These are phyloP conservation scores for Trichonephila inaurata DNA, from an alignment of 1,140 invertebrate species.

Conservation along the genomic window DNA sequence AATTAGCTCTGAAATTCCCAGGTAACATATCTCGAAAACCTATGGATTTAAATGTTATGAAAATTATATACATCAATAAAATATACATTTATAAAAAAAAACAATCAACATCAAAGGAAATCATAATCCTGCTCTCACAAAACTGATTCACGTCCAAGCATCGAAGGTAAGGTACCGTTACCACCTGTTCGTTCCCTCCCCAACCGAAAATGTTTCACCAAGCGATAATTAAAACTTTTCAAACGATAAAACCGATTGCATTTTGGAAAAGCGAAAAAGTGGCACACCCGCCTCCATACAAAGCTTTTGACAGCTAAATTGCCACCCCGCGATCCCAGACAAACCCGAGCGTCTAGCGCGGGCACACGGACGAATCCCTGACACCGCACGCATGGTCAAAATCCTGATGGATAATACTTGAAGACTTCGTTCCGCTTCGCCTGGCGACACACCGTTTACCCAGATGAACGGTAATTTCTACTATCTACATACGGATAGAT, in stretches of 20 bases:
- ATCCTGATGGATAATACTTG: conserved; percentile 68
- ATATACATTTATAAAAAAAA: too few species aligned
- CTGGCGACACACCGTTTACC: conserved; percentile 70
- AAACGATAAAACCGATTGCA: conserved; percentile 13
- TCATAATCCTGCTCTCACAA: too few species aligned
- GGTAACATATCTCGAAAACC: too few species aligned
- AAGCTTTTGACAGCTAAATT: conserved; percentile 70
- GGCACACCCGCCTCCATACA: conserved; percentile 20
- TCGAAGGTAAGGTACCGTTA: background rate
- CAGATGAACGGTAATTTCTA: conserved; percentile 73
- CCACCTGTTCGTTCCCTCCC: background rate
- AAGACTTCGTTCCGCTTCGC: conserved; percentile 63
- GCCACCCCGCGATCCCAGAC: background rate
- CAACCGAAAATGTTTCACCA: background rate
- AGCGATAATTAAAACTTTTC: conserved; percentile 55
- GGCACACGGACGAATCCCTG: background rate
- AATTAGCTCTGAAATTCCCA: too few species aligned
- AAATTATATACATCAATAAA: too few species aligned
- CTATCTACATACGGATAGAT: conserved; percentile 67
- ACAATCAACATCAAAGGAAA: too few species aligned
- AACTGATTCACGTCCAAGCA: background rate
- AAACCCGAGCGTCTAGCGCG: background rate
- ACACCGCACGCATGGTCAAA: conserved; percentile 60
- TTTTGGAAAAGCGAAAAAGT: conserved; percentile 15
- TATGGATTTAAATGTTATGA: too few species aligned